Conservation (phyloP, 2,113 vertebrate species). For the Casuarius casuarius region DNA sequence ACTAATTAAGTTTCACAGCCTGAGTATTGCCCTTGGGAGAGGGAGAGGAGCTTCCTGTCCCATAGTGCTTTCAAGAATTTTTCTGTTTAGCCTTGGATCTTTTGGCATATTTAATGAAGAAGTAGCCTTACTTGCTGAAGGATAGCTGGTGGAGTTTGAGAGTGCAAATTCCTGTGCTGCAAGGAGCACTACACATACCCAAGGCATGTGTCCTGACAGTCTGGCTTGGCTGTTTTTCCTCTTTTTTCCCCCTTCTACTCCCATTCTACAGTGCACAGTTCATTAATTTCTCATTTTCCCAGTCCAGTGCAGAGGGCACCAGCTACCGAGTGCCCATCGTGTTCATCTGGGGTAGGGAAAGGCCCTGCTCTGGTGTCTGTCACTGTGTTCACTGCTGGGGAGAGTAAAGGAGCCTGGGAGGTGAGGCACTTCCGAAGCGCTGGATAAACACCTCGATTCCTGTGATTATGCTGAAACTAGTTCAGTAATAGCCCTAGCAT, state of each 20-base stretch:
- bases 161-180: background rate
- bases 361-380: too few relatives aligned
- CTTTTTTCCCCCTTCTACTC: background rate
- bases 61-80: background rate
- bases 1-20: background rate
- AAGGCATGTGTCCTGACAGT: accelerated
- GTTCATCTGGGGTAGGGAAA: background rate
- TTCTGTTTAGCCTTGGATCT: background rate
- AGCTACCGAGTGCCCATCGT: background rate
- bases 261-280: accelerated
- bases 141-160: background rate
- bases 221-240: background rate
- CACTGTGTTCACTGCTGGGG: background rate
- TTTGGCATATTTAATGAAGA: background rate
- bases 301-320: background rate
- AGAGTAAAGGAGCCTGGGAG: background rate
- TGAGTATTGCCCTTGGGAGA: background rate
- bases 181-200: background rate
- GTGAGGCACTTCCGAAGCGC: too few relatives aligned
- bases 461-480: background rate
- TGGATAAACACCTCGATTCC: background rate
- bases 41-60: background rate
- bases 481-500: background rate
- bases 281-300: background rate
- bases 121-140: background rate